phyloP scores from a whole-genome alignment of 1,140 invertebrate species.

The Druon quercuslanigerum region DNA sequence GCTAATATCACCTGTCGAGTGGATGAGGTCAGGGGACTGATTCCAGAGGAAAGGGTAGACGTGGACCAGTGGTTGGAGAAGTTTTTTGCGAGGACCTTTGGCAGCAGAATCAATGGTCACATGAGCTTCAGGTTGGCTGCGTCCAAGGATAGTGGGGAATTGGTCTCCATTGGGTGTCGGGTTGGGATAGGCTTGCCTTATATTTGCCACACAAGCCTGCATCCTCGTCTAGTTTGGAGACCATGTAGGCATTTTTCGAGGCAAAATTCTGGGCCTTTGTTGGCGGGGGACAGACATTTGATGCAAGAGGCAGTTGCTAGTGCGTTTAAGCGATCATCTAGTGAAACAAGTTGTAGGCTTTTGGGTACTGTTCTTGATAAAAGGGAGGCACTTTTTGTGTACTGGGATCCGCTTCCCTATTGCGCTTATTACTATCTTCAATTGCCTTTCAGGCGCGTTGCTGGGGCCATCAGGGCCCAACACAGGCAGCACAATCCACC shows the following conservation, averaged over 20 bases:
- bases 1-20: conserved; percentile 87
- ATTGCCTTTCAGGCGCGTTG: conserved; percentile 80
- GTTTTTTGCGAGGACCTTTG: conserved; percentile 81
- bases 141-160: conserved; percentile 70
- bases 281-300: conserved; percentile 72
- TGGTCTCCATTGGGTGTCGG: conserved; percentile 80
- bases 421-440: conserved; percentile 89
- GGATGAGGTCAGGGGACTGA: conserved; percentile 81
- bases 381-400: conserved; percentile 85
- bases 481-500: conserved; percentile 71
- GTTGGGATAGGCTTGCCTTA: conserved; percentile 87
- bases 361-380: conserved; percentile 80
- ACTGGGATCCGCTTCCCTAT: conserved; percentile 89
- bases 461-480: conserved; percentile 72
- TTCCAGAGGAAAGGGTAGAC: conserved; percentile 81
- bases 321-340: conserved; percentile 70
- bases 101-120: conserved; percentile 82
- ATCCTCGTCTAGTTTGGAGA: conserved; percentile 80
- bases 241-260: conserved; percentile 79
- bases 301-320: conserved; percentile 74
- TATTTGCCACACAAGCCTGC: conserved; percentile 83
- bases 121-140: conserved; percentile 84
- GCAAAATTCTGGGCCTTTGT: conserved; percentile 75
- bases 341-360: conserved; percentile 77
- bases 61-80: conserved; percentile 83